Conservation (phyloP, 2,888 invertebrate species). For the Leucania comma region DNA sequence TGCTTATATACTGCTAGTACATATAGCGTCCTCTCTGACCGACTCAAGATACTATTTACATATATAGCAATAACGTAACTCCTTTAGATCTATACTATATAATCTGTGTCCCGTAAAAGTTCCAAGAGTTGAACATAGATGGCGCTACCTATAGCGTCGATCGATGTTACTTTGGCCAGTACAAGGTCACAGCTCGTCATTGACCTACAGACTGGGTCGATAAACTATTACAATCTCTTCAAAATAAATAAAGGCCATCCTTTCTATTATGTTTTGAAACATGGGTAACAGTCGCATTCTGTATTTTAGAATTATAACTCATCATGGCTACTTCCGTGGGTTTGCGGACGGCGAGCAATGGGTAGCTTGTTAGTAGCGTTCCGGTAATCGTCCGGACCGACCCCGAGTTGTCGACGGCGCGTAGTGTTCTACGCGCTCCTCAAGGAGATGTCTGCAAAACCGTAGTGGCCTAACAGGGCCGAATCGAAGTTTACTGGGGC, state of each 20-base stretch:
- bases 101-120: constrained; percentile 12
- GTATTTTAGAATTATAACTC: background rate
- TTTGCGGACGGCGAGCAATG: too few relatives aligned
- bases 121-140: constrained; percentile 29
- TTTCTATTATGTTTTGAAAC: background rate
- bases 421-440: too few relatives aligned
- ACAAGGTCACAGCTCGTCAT: constrained; percentile 24
- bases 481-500: too few relatives aligned
- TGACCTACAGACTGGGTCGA: constrained; percentile 23
- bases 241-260: constrained; percentile 11
- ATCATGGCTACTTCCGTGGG: background rate
- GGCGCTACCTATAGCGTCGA: constrained; percentile 3
- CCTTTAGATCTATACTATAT: background rate
- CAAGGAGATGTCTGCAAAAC: too few relatives aligned
- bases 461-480: too few relatives aligned
- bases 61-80: background rate
- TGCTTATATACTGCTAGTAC: too few relatives aligned
- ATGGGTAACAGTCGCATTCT: background rate
- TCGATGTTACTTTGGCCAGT: background rate
- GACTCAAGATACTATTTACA: constrained; percentile 10
- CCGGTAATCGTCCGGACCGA: too few relatives aligned
- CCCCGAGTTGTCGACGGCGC: too few relatives aligned
- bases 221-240: constrained; percentile 16
- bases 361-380: too few relatives aligned
- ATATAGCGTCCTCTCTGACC: constrained; percentile 37